These are phyloP conservation scores for Netelia inedita DNA, from an alignment of 2,888 invertebrate genomes.

Conservation along the genomic window DNA sequence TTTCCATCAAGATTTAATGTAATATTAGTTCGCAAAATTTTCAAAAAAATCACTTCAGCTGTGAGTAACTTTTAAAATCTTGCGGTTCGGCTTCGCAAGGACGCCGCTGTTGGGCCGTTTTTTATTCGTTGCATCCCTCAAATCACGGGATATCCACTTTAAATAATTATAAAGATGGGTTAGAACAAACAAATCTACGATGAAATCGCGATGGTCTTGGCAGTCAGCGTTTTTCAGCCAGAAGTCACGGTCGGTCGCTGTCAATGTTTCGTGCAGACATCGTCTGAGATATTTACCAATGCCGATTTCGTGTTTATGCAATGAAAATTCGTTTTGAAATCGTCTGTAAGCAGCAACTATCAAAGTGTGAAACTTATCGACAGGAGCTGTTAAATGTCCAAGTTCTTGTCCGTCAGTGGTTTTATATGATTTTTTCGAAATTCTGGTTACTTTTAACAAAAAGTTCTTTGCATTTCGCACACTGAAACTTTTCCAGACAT, in stretches of 20 bases:
- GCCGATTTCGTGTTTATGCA: neutral
- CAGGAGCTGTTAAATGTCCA: neutral
- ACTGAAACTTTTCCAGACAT: neutral
- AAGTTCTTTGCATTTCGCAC: neutral
- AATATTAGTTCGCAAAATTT: too few relatives aligned
- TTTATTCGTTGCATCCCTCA: neutral
- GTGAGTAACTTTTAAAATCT: neutral
- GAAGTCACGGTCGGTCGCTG: neutral
- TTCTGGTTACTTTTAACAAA: neutral
- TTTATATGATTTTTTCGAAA: neutral
- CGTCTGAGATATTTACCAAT: slow-evolving; percentile 6
- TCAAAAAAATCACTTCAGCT: neutral
- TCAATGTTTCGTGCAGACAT: slow-evolving; percentile 8
- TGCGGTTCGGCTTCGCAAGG: neutral
- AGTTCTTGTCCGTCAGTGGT: too few relatives aligned
- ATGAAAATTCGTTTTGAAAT: neutral
- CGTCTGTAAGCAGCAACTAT: slow-evolving; percentile 17
- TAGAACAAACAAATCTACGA: slow-evolving; percentile 20
- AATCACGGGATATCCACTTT: slow-evolving; percentile 1
- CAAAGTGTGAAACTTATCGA: slow-evolving; percentile 3
- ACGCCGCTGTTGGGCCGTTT: neutral
- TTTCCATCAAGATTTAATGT: too few relatives aligned
- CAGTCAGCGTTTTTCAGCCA: too few relatives aligned
- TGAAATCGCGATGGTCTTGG: neutral
- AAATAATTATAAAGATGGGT: slow-evolving; percentile 13